These are phyloP conservation scores for Hemiscyllium ocellatum DNA, from an alignment of 2,113 vertebrate genomes.

Conservation along the genomic window DNA sequence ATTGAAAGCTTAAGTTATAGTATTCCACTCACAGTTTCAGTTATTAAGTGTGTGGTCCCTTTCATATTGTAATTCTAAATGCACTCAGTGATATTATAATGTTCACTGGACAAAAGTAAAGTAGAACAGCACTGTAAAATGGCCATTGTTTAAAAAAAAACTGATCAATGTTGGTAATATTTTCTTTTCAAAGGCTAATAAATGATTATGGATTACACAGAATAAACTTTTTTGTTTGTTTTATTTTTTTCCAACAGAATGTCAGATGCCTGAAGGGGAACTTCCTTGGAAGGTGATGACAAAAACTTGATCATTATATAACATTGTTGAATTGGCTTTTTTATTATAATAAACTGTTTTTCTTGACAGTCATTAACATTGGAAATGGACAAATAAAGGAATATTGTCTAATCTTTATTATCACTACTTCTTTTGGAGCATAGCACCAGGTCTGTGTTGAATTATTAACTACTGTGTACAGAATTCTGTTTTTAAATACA, in stretches of 20 bases:
- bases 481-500: conserved; percentile 18
- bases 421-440: not conserved
- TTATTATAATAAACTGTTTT: not conserved
- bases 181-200: not conserved
- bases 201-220: not conserved
- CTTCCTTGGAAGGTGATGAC: not conserved
- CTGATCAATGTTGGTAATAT: not conserved
- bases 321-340: not conserved
- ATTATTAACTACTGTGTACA: not conserved
- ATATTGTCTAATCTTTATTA: conserved; percentile 29
- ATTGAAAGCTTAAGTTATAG: not conserved
- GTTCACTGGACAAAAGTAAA: not conserved
- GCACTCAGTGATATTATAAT: not conserved
- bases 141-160: not conserved
- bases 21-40: not conserved
- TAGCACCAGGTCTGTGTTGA: conserved; percentile 11
- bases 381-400: conserved; percentile 31
- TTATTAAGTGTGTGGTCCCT: not conserved
- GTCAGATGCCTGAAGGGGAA: not conserved
- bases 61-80: not conserved
- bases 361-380: conserved; percentile 1
- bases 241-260: not conserved
- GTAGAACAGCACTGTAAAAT: not conserved
- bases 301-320: not conserved
- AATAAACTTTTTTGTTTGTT: not conserved